Conservation (phyloP, 2,888 invertebrate species). For the Agrypnus murinus region DNA sequence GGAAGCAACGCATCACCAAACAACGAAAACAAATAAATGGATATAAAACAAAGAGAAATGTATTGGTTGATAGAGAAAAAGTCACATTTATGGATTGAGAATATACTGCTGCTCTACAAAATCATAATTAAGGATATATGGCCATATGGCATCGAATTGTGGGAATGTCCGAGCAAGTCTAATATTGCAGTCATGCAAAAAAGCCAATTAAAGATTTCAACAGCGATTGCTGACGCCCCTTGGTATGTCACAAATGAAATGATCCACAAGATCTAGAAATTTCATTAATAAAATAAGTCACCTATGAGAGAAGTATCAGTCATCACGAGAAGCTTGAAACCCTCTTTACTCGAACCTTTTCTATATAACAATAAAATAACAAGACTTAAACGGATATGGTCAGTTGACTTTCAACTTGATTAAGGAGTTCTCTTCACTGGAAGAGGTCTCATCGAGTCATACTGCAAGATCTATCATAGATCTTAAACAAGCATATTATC, state of each 20-base stretch:
- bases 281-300: neutral
- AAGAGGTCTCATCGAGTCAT: no score
- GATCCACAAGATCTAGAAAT: constrained; percentile 7
- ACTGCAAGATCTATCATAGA: no score
- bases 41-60: no score
- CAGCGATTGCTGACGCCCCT: neutral
- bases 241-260: constrained; percentile 19
- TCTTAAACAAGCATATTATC: no score
- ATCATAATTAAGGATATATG: constrained; percentile 1
- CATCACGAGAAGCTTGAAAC: neutral
- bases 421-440: no score
- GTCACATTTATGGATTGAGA: neutral
- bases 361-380: no score
- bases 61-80: neutral
- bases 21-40: constrained; percentile 4
- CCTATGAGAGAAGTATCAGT: neutral
- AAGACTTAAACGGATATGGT: no score
- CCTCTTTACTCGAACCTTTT: no score
- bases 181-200: constrained; percentile 6
- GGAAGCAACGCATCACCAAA: constrained; percentile 10
- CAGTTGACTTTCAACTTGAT: no score
- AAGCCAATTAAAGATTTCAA: constrained; percentile 6
- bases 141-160: constrained; percentile 6
- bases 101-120: constrained; percentile 1
- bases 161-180: constrained; percentile 6